Evolutionary conservation across 2,113 vertebrate genomes (phyloP).

Genomic region (Hassar affinis): DNA sequence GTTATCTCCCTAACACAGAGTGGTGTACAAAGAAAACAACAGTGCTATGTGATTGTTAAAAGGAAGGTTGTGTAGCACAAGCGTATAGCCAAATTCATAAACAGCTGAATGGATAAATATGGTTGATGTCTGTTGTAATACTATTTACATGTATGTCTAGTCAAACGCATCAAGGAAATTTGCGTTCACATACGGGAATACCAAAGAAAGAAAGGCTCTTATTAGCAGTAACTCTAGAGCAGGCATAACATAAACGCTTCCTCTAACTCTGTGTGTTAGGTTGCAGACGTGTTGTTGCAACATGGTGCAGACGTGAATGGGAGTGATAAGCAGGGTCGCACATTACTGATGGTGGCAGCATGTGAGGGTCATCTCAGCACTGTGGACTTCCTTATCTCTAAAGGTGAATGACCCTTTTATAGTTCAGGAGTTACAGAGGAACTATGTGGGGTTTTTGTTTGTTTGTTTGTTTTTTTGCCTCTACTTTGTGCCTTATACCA

Average conservation of each 20-base stretch:
- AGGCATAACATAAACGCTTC: neutral
- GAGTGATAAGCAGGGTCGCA: conserved; percentile 93
- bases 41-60: neutral
- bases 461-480: too few species aligned
- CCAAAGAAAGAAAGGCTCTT: neutral
- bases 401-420: conserved; percentile 74
- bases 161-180: neutral
- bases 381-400: conserved; percentile 88
- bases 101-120: neutral
- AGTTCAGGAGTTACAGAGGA: neutral
- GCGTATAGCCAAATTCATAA: neutral
- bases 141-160: neutral
- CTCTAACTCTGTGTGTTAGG: conserved; percentile 69
- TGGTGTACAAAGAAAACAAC: neutral
- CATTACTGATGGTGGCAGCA: conserved; percentile 93
- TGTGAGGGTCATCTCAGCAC: conserved; percentile 94
- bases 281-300: conserved; percentile 84
- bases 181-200: neutral
- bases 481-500: too few species aligned
- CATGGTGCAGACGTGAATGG: conserved; percentile 86
- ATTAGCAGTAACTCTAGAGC: neutral
- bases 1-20: neutral
- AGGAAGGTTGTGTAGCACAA: neutral
- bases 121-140: neutral
- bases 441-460: too few species aligned